Evolutionary conservation across 2,797 vertebrate species (phyloP).

Genomic region (Clarias platycephalus): DNA sequence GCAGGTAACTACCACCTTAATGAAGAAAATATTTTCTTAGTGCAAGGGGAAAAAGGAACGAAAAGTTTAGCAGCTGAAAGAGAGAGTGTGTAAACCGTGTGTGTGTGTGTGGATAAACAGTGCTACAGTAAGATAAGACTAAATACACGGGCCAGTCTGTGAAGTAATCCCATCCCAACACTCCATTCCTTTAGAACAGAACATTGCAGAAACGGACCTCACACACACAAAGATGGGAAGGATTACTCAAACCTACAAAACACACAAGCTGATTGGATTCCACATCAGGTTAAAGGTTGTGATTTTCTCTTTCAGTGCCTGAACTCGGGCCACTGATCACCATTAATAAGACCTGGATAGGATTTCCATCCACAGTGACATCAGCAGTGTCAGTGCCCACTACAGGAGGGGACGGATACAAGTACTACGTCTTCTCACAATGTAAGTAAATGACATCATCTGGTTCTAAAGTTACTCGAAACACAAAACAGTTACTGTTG

Average conservation of each 20-base stretch:
- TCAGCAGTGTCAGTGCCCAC: slow-evolving; percentile 84
- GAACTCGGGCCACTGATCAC: slow-evolving; percentile 72
- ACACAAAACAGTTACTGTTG: neutral
- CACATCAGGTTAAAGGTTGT: neutral
- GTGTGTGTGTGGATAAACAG: neutral
- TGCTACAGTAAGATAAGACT: neutral
- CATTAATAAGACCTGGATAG: slow-evolving; percentile 67
- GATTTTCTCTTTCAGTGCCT: slow-evolving; percentile 57
- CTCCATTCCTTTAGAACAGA: neutral
- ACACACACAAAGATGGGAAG: neutral
- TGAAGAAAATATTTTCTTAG: neutral
- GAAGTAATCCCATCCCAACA: neutral
- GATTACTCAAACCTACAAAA: neutral
- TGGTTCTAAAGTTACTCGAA: neutral
- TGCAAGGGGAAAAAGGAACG: neutral
- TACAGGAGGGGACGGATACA: slow-evolving; percentile 80
- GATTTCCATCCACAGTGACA: slow-evolving; percentile 73
- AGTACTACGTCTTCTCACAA: slow-evolving; percentile 85
- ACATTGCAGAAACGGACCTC: neutral
- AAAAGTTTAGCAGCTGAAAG: neutral
- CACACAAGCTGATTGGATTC: neutral
- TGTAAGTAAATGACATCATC: slow-evolving; percentile 71
- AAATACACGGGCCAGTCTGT: neutral
- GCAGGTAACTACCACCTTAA: slow-evolving; percentile 61
- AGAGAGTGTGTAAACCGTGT: neutral